These are phyloP conservation scores for Synergus umbraculus DNA, from an alignment of 2,888 invertebrate species.

Conservation along the genomic window DNA sequence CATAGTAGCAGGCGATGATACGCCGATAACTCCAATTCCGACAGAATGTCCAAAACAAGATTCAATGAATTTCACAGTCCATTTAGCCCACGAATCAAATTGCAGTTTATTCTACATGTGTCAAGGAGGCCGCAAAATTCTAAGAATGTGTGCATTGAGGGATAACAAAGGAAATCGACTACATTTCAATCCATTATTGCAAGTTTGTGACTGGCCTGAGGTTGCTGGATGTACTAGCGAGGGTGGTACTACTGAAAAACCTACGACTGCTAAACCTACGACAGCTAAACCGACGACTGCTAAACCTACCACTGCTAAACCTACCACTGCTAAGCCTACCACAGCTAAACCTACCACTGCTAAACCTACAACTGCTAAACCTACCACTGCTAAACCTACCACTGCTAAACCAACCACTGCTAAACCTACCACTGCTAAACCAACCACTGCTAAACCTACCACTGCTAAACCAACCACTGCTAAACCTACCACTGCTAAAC, in stretches of 20 bases:
- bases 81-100: conserved; percentile 58
- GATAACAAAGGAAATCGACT: conserved; percentile 54
- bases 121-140: conserved; percentile 45
- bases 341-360: too few relatives aligned
- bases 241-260: background rate
- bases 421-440: too few relatives aligned
- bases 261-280: conserved; percentile 43
- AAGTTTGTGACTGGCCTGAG: conserved; percentile 43
- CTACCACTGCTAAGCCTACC: too few relatives aligned
- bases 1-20: background rate
- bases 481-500: conserved; percentile 46
- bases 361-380: too few relatives aligned
- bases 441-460: too few relatives aligned
- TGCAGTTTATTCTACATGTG: conserved; percentile 54
- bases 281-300: conserved; percentile 39
- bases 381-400: background rate
- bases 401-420: too few relatives aligned
- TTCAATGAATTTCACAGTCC: conserved; percentile 49
- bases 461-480: background rate
- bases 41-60: conserved; percentile 59
- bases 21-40: background rate
- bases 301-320: background rate
- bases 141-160: conserved; percentile 53
- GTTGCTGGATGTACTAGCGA: conserved; percentile 29
- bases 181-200: background rate